Evolutionary conservation across 2,797 vertebrate genomes (phyloP), one percentile per base, ranked within the genome.

Genomic region (Oreochromis grahami): DNA sequence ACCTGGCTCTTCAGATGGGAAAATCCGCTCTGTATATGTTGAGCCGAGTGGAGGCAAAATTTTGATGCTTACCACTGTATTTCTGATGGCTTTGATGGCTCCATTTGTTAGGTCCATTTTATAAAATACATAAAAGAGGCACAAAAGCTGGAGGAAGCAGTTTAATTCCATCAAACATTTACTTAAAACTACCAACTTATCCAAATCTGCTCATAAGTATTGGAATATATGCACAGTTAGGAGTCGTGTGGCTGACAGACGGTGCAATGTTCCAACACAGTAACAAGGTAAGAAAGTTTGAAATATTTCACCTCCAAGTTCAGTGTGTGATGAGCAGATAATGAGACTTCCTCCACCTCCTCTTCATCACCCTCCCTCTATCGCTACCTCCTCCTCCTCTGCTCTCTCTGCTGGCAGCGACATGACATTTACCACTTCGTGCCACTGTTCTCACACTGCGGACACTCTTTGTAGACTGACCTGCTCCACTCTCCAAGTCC

Each of bases 381-480:
- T 13, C 17, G 50, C 70, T 34, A 9, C 52, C 41, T 51, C 83
- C 81, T 80, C 70, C 52, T 77, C 26, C 12, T 29, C 74, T 48
- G 26, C 76, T 58, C 60, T 81, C 32, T 26, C 38, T 78, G 32
- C 78, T 70, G 79, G 78, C 24, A 38, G 17, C 43, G 14, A 48
- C 60, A 34, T 91, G 88, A 87, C 90, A 91, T 91, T 89, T 89
- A 52, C 70, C 81, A 68, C 85, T 60, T 13, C 3, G 60, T 72
- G 48, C 78, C 60, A 50, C 78, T 15, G 77, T 53, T 34, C 79
- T 58, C 76, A 38, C 77, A 5, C 45, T 50, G 68, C 36, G 50
- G 58, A 74, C 45, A 7, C n/a, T 81, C 51, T 68, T 82, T 72
- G 83, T 58, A 15, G 51, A 76, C 24, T 43, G 83, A 86, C 84